These are phyloP conservation scores for Ceratina japonica DNA, from an alignment of 1,140 invertebrate genomes.

Conservation along the genomic window DNA sequence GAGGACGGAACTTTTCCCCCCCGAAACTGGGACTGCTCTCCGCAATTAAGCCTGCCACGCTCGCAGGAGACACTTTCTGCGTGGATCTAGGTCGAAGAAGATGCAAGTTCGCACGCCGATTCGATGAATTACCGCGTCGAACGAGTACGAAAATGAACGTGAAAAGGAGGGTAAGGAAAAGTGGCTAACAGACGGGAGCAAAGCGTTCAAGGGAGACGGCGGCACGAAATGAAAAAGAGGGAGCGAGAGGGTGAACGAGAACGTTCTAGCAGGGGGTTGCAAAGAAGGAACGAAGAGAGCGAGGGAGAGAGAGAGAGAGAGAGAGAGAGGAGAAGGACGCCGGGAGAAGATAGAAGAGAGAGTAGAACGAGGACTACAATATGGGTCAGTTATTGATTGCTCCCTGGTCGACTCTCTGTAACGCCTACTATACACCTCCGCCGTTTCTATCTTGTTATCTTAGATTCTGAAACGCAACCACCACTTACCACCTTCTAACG, in stretches of 20 bases:
- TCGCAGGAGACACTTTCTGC: not conserved
- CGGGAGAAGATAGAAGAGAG: constrained; percentile 49
- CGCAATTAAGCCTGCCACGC: not conserved
- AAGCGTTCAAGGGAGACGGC: not conserved
- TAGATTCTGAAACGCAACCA: constrained; percentile 62
- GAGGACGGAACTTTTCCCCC: too few species aligned
- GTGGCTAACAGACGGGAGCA: constrained; percentile 15
- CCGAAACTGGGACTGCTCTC: not conserved
- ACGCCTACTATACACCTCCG: constrained; percentile 64
- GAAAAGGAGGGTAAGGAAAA: constrained; percentile 10
- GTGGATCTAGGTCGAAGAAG: not conserved
- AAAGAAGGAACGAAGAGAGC: constrained; percentile 50
- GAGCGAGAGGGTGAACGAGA: constrained; percentile 9
- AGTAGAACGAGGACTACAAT: constrained; percentile 73
- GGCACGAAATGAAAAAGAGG: constrained; percentile 19
- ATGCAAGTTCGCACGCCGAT: not conserved
- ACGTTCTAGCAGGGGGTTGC: constrained; percentile 27
- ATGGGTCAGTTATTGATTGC: constrained; percentile 80
- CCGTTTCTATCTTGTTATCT: constrained; percentile 69
- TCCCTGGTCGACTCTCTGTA: constrained; percentile 73
- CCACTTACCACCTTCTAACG: constrained; percentile 52
- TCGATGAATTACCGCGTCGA: not conserved
- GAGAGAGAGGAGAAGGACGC: constrained; percentile 35
- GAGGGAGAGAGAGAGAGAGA: constrained; percentile 23
- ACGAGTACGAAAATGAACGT: constrained; percentile 22